Base-by-base conservation (phyloP, 1,140 invertebrate genomes). In the Drosophila pseudoananassae region DNA sequence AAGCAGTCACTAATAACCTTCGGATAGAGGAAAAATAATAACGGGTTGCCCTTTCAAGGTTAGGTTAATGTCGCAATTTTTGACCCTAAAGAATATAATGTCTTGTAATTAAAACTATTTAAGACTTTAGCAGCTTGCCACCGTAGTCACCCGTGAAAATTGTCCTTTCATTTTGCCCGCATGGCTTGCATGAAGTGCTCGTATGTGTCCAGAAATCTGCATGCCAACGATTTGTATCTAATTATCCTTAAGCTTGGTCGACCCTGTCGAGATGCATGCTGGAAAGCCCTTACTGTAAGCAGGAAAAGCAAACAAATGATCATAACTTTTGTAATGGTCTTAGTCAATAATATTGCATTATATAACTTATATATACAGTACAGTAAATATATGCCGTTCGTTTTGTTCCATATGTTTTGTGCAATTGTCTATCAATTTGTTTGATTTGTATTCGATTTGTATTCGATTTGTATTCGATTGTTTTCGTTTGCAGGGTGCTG, bases 401-500 rank as follows among this genome's bases (percentile, higher is more conserved):
- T 71, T 71, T 33, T 87, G 76, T 83, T 83, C 6, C 56, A 78
- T 59, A 76, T 58, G 75, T 84, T 76, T 59, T 84, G 63, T 87
- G 64, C 66, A 51, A 55, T 47, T 85, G 78, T 87, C 70, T 78
- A 76, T 64, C 75, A 75, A 81, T 65, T 61, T 55, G 54, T 78
- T 72, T 68, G 56, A 60, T 46, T 65, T 87, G 78, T 88, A 88
- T 89, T 78, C 84, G 87, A 78, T 78, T 88, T 87, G 78, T 88
- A 88, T 88, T 78, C 88, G 85, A 78, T 78, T 88, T 87, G 78
- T 88, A 88, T 88, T 78, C 88, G 85, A 78, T 78, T n/a, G n/a
- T 78, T 97, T 97, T 59, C 95, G 99, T 98, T 97, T 96, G 54
- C 95, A 99, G 98, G 99, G 92, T 99, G 99, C 94, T 99, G 99